Evolutionary conservation across 2,113 vertebrate genomes (phyloP).

Genomic region (Pollimyrus isidori): DNA sequence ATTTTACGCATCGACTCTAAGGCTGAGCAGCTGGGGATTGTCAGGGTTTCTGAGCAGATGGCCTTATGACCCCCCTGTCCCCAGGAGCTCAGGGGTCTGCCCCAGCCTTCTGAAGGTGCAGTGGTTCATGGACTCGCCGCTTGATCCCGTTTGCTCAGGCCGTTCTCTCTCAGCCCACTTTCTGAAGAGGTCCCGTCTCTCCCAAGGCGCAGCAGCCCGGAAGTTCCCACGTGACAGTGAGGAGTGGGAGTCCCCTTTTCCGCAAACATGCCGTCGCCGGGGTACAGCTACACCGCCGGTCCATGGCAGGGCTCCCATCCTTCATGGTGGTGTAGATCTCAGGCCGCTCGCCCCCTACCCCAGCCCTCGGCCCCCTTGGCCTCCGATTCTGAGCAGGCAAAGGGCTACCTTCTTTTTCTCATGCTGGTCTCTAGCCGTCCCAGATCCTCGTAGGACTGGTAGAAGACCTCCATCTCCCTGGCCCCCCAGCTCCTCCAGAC

Average conservation of each 20-base stretch:
- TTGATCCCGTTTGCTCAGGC: background rate
- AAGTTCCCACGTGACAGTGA: background rate
- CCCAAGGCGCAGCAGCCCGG: background rate
- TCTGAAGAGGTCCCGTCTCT: background rate
- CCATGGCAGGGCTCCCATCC: background rate
- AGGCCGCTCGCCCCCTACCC: conserved; percentile 10
- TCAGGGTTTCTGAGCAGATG: background rate
- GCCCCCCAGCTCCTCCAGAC: conserved; percentile 89
- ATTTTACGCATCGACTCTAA: background rate
- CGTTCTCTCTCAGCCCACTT: background rate
- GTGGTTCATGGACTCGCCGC: background rate
- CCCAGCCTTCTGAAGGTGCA: background rate
- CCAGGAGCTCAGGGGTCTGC: background rate
- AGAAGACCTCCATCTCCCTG: conserved; percentile 82
- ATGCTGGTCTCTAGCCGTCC: conserved; percentile 72
- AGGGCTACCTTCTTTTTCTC: conserved; percentile 77
- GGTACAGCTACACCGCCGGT: background rate
- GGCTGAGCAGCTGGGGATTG: background rate
- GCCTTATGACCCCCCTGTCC: background rate
- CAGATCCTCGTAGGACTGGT: conserved; percentile 84
- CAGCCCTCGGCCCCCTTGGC: conserved; percentile 25
- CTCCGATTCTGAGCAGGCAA: conserved; percentile 24
- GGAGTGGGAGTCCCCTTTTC: background rate
- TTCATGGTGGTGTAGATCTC: conserved; percentile 31
- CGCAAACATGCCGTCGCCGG: background rate